Evolutionary conservation across 2,113 vertebrate species (phyloP).

Genomic region (Emydura subglobosa): DNA sequence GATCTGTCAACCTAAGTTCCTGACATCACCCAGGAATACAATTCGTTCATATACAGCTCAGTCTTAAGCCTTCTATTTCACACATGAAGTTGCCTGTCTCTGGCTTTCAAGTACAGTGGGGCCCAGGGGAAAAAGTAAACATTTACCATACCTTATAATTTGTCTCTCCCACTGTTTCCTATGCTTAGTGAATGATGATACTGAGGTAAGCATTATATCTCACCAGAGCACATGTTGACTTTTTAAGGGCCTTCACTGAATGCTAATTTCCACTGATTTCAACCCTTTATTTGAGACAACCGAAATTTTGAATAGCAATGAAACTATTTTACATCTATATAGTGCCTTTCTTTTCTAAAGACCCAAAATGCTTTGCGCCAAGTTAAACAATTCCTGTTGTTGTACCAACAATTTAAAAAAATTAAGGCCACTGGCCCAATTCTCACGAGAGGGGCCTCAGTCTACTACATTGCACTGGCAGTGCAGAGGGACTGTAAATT

Average conservation of each 20-base stretch:
- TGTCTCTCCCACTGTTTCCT: neutral
- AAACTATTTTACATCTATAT: constrained; percentile 6
- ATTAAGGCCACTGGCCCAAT: neutral
- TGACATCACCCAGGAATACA: neutral
- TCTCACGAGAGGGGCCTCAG: neutral
- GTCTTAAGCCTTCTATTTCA: neutral
- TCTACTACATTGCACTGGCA: neutral
- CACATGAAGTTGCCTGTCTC: neutral
- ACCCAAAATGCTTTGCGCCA: neutral
- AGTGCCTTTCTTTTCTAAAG: fast-evolving
- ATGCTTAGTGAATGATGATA: neutral
- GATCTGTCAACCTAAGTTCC: neutral
- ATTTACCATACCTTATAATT: neutral
- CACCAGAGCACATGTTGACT: neutral
- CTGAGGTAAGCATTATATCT: neutral
- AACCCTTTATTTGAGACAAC: neutral
- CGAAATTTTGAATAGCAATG: constrained; percentile 26
- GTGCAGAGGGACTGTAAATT: neutral
- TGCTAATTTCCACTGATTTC: constrained; percentile 13
- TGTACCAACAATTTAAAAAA: neutral
- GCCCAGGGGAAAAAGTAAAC: neutral
- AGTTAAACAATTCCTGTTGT: neutral
- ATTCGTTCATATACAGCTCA: neutral
- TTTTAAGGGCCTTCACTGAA: constrained; percentile 18
- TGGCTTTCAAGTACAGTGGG: neutral